These are phyloP conservation scores for Plebejus melissa DNA, from an alignment of 2,888 invertebrate genomes.

Conservation along the genomic window DNA sequence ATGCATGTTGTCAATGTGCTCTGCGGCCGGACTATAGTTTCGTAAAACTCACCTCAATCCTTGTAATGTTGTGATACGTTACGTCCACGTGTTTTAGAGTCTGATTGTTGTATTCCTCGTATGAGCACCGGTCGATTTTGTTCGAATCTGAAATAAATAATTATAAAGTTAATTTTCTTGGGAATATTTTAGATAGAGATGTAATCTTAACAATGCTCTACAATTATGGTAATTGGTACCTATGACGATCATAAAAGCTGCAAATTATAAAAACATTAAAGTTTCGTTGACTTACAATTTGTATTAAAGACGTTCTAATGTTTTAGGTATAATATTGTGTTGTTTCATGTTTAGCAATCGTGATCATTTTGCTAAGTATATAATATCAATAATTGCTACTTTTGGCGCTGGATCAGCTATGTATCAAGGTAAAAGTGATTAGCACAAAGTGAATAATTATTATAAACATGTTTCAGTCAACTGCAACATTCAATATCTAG, in stretches of 20 bases:
- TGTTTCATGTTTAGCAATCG: not conserved
- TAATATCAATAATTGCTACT: not conserved
- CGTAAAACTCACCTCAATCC: slow-evolving; percentile 62
- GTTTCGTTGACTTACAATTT: not conserved
- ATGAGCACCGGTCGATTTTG: slow-evolving; percentile 84
- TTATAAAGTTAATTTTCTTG: not conserved
- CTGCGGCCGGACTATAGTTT: not conserved
- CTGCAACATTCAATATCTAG: too few relatives aligned
- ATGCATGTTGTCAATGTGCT: too few relatives aligned
- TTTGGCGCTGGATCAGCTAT: too few relatives aligned
- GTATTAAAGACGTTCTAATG: not conserved
- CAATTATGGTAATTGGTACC: not conserved
- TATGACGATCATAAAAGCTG: not conserved
- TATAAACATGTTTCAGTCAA: too few relatives aligned
- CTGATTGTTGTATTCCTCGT: slow-evolving; percentile 86
- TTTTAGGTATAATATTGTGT: not conserved
- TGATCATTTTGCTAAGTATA: not conserved
- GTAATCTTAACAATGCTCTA: not conserved
- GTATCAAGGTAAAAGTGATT: too few relatives aligned
- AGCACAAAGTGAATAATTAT: too few relatives aligned
- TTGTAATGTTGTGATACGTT: slow-evolving; percentile 67
- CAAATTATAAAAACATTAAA: slow-evolving; percentile 2
- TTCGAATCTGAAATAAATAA: slow-evolving; percentile 56
- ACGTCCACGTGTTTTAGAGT: slow-evolving; percentile 82
- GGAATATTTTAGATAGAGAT: not conserved